These are phyloP conservation scores for Dicyrtomina minuta DNA, from an alignment of 2,888 invertebrate species.

Conservation along the genomic window DNA sequence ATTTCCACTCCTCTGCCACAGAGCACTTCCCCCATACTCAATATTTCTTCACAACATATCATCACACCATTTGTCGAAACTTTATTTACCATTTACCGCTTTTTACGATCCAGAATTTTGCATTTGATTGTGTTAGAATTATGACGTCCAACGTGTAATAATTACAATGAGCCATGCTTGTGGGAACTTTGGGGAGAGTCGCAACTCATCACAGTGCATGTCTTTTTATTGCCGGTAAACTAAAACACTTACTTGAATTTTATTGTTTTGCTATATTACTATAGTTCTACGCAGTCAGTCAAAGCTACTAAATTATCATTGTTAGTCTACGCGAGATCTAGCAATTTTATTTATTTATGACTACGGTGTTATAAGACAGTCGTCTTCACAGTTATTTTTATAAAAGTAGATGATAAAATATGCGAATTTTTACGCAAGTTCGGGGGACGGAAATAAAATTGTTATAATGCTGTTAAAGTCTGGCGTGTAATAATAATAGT, in stretches of 20 bases:
- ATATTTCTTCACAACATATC: slow-evolving; percentile 34
- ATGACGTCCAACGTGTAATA: slow-evolving; percentile 12
- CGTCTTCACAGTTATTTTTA: too few species aligned
- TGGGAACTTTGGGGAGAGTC: background rate
- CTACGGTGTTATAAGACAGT: too few species aligned
- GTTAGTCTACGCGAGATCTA: too few species aligned
- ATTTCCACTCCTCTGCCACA: slow-evolving; percentile 42
- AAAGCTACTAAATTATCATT: too few species aligned
- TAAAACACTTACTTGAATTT: background rate
- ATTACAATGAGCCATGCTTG: background rate
- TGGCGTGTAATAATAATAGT: too few species aligned
- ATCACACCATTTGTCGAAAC: slow-evolving; percentile 30
- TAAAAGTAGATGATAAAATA: too few species aligned
- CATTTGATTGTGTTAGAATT: slow-evolving; percentile 19
- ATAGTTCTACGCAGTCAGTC: too few species aligned
- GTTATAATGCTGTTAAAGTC: too few species aligned
- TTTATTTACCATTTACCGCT: slow-evolving; percentile 22
- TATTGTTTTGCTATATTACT: background rate
- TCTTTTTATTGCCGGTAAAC: background rate
- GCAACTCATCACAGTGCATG: background rate
- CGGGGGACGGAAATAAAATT: too few species aligned
- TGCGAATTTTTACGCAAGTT: too few species aligned
- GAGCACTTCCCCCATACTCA: slow-evolving; percentile 21
- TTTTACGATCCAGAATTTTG: background rate
- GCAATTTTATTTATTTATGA: too few species aligned